These are phyloP conservation scores for Syngnathoides biaculeatus DNA, from an alignment of 2,113 vertebrate genomes.

Conservation along the genomic window DNA sequence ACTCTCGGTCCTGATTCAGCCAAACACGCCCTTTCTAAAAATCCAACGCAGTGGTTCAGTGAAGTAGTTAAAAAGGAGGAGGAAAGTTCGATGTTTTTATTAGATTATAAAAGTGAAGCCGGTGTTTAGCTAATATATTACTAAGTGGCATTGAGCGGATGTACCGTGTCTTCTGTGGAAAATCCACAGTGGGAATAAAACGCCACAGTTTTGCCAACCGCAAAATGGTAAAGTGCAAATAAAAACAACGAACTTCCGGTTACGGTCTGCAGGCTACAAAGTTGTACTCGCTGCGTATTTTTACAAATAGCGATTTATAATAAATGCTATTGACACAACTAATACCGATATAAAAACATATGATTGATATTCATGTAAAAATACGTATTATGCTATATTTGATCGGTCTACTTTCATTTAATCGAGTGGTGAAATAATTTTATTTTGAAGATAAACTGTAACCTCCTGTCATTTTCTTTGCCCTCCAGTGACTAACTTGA, in stretches of 20 bases:
- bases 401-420: background rate
- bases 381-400: background rate
- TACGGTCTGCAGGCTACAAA: background rate
- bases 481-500: background rate
- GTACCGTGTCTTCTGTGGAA: conserved; percentile 25
- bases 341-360: background rate
- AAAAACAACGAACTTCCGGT: conserved; percentile 3
- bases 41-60: conserved; percentile 27
- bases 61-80: background rate
- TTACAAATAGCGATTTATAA: background rate
- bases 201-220: background rate
- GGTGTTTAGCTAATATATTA: background rate
- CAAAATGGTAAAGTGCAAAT: background rate
- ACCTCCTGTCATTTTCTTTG: conserved; percentile 12
- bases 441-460: conserved; percentile 16
- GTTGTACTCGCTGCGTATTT: background rate
- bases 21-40: conserved; percentile 63
- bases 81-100: background rate
- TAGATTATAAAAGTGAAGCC: background rate
- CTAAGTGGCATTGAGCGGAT: conserved; percentile 7
- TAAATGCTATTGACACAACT: background rate
- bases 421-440: background rate
- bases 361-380: background rate
- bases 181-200: conserved; percentile 46
- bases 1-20: conserved; percentile 54